Conservation (phyloP, 2,888 invertebrate genomes). For the Anoplius nigerrimus region DNA sequence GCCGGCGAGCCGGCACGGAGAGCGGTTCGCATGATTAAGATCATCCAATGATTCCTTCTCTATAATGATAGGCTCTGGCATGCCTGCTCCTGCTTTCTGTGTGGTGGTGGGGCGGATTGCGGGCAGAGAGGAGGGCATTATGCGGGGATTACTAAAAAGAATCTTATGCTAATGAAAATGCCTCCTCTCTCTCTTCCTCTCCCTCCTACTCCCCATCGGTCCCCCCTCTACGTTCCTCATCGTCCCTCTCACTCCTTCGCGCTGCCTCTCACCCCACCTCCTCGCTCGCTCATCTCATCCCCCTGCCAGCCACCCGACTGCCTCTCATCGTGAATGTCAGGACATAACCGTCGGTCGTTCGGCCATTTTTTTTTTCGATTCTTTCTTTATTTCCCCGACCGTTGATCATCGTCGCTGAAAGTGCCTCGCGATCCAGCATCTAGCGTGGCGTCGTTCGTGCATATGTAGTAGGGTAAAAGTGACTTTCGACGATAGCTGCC, state of each 20-base stretch:
- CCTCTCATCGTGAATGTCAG: slow-evolving; percentile 2
- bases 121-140: slow-evolving; percentile 38
- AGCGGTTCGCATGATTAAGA: slow-evolving; percentile 73
- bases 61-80: slow-evolving; percentile 72
- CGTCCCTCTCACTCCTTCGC: slow-evolving; percentile 2
- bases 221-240: slow-evolving; percentile 4
- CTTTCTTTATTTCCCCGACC: not conserved
- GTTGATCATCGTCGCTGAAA: slow-evolving; percentile 2
- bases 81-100: slow-evolving; percentile 47
- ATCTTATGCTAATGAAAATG: slow-evolving; percentile 68
- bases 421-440: slow-evolving; percentile 4
- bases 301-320: not conserved
- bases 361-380: slow-evolving; percentile 5
- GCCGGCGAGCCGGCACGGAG: slow-evolving; percentile 68
- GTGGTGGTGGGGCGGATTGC: slow-evolving; percentile 29
- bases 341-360: slow-evolving; percentile 4
- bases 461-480: not conserved
- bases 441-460: slow-evolving; percentile 1
- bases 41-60: slow-evolving; percentile 75
- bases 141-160: slow-evolving; percentile 57
- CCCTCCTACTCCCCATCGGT: slow-evolving; percentile 12
- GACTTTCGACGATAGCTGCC: slow-evolving; percentile 1
- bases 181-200: slow-evolving; percentile 31
- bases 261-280: slow-evolving; percentile 6
- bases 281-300: slow-evolving; percentile 3